Evolutionary conservation across 2,113 vertebrate genomes (phyloP).

Genomic region (Ranitomeya imitator): DNA sequence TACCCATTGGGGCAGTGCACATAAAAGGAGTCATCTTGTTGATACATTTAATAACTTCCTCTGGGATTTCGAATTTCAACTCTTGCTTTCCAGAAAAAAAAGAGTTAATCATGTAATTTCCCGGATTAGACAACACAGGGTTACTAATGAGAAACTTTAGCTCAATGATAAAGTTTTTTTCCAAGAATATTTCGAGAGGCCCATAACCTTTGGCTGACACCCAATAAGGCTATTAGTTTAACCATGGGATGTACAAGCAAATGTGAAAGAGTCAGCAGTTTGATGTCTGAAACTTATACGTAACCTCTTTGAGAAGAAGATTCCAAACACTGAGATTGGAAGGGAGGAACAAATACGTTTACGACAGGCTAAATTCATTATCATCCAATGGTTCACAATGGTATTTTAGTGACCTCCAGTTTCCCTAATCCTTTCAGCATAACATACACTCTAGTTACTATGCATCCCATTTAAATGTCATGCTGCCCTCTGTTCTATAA

Average conservation of each 20-base stretch:
- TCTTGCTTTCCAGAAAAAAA: conserved; percentile 71
- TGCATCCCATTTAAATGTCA: conserved; percentile 80
- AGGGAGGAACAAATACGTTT: conserved; percentile 59
- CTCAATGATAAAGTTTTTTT: conserved; percentile 81
- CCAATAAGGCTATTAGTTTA: conserved; percentile 84
- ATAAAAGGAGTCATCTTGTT: conserved; percentile 77
- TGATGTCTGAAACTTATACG: conserved; percentile 71
- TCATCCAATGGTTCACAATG: conserved; percentile 73
- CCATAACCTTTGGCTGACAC: conserved; percentile 88
- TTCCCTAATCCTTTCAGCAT: conserved; percentile 75
- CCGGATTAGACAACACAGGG: conserved; percentile 82
- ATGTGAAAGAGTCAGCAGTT: conserved; percentile 79
- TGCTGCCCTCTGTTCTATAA: conserved; percentile 82
- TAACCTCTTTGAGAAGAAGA: conserved; percentile 70
- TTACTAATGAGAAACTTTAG: conserved; percentile 86
- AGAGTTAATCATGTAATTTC: conserved; percentile 85
- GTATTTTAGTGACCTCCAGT: conserved; percentile 64
- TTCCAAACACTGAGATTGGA: conserved; percentile 63
- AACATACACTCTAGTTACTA: conserved; percentile 72
- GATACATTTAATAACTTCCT: conserved; percentile 88
- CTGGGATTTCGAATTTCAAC: conserved; percentile 74
- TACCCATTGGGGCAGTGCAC: conserved; percentile 74
- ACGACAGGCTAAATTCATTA: conserved; percentile 66
- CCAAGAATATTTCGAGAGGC: conserved; percentile 86
- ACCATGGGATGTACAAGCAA: conserved; percentile 77